A percentile compares a stretch with the other conserved stretches of the same genome.
These are phyloP conservation scores for Saccopteryx bilineata DNA, from an alignment of 2,113 vertebrate genomes.

Conservation along the genomic window DNA sequence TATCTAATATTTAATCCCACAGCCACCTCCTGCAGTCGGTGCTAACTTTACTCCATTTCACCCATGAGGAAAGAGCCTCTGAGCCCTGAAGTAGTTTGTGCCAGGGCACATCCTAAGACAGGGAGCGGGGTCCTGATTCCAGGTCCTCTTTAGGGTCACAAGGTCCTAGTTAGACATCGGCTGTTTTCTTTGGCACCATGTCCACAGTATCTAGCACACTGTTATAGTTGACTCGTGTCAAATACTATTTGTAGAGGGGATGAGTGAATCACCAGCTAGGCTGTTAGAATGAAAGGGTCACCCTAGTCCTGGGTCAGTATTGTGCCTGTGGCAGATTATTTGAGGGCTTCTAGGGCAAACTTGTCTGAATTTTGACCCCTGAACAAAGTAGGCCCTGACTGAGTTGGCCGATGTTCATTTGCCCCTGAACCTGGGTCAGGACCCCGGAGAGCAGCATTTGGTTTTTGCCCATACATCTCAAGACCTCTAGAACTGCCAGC, in stretches of 20 bases:
- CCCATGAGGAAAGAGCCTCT: not conserved
- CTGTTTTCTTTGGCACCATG: rapidly evolving
- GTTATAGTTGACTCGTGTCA: rapidly evolving
- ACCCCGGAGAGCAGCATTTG: not conserved
- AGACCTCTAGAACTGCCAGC: not conserved
- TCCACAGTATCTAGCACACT: rapidly evolving
- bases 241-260: not conserved
- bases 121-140: not conserved
- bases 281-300: not conserved
- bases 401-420: not conserved
- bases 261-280: not conserved
- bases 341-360: not conserved
- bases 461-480: not conserved
- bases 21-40: not conserved
- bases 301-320: not conserved
- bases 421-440: not conserved
- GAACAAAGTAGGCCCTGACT: not conserved
- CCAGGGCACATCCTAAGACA: not conserved
- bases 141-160: not conserved
- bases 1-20: not conserved
- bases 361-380: not conserved
- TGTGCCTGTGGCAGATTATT: not conserved
- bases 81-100: not conserved
- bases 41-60: not conserved
- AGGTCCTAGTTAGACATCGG: rapidly evolving